phyloP scores from a whole-genome alignment of 2,797 vertebrate species.

The Nyctalus aviator region DNA sequence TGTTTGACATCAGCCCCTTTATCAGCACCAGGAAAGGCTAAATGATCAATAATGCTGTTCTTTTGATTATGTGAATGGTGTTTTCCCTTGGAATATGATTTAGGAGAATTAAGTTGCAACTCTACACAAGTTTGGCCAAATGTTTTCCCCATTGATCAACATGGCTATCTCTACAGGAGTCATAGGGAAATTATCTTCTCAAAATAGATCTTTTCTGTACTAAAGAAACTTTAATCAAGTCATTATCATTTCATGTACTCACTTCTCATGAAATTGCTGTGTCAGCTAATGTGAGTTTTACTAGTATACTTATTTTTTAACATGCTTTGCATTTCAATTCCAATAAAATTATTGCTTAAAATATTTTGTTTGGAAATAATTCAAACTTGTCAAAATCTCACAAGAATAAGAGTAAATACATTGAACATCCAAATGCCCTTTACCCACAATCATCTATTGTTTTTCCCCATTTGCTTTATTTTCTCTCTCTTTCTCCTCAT shows the following conservation, averaged over 20 bases:
- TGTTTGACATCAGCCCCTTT: background rate
- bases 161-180: background rate
- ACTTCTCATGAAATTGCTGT: background rate
- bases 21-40: background rate
- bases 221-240: background rate
- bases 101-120: constrained; percentile 3
- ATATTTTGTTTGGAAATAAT: background rate
- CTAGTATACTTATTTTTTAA: background rate
- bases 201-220: constrained; percentile 5
- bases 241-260: background rate
- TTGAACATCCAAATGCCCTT: background rate
- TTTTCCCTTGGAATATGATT: constrained; percentile 1
- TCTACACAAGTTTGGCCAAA: background rate
- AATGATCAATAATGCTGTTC: background rate
- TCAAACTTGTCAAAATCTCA: background rate
- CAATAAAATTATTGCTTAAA: constrained; percentile 6
- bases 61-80: background rate
- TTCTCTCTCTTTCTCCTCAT: background rate
- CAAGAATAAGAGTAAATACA: background rate
- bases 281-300: background rate
- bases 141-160: background rate
- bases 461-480: background rate
- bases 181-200: background rate
- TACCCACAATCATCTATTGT: background rate
- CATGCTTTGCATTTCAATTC: constrained; percentile 15